These are phyloP conservation scores for Benitochromis conjunctus DNA, from an alignment of 2,113 vertebrate genomes.

Conservation along the genomic window DNA sequence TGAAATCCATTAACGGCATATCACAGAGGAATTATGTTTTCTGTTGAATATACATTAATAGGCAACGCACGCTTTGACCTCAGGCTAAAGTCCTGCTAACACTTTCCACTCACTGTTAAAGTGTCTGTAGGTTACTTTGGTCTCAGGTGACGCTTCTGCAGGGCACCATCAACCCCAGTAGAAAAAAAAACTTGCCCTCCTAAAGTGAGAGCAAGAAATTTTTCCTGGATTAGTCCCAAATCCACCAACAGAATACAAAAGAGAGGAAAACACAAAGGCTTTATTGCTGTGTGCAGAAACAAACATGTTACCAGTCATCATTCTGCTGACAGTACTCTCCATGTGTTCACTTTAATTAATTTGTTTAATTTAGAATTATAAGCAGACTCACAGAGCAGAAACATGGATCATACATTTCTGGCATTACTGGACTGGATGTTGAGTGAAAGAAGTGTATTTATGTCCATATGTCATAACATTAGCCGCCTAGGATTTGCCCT, in stretches of 20 bases:
- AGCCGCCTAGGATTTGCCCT: background rate
- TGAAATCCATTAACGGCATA: background rate
- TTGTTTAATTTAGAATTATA: background rate
- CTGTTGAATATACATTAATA: background rate
- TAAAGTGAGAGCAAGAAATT: background rate
- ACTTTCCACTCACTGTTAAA: background rate
- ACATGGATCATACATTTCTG: background rate
- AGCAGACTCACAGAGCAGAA: background rate
- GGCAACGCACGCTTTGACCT: background rate
- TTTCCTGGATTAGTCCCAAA: background rate
- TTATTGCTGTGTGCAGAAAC: background rate
- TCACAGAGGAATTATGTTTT: background rate
- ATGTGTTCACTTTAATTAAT: background rate
- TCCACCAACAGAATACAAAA: background rate
- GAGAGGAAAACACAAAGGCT: background rate
- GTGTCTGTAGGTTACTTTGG: background rate
- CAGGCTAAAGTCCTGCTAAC: background rate
- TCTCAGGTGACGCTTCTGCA: conserved; percentile 9
- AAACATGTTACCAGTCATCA: background rate
- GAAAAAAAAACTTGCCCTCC: background rate
- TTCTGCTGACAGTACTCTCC: background rate
- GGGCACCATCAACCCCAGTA: background rate
- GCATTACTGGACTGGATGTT: background rate
- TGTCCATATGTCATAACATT: rapidly evolving
- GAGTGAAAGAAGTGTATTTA: background rate